A percentile compares a stretch with the other conserved stretches of the same genome.
phyloP scores from a whole-genome alignment of 2,888 invertebrate species.

The Caenorhabditis doughertyi region DNA sequence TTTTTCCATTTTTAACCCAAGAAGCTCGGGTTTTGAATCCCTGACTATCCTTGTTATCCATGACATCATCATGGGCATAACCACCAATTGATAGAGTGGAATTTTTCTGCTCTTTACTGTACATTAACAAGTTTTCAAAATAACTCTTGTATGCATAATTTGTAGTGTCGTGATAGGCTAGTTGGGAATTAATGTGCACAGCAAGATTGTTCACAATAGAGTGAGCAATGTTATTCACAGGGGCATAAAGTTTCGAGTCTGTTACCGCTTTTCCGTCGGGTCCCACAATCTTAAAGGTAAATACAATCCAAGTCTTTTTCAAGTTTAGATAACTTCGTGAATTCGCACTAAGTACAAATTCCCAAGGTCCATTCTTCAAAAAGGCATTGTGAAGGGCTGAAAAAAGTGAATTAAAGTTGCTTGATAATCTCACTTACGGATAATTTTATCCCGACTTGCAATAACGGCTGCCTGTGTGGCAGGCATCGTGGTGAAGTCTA shows the following conservation, averaged over 20 bases:
- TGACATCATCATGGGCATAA: not conserved
- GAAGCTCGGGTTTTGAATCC: not conserved
- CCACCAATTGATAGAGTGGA: not conserved
- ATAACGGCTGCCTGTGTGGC: conserved; percentile 4
- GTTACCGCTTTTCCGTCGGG: not conserved
- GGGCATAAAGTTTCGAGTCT: not conserved
- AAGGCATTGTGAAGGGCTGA: too few species aligned
- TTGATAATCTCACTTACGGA: too few species aligned
- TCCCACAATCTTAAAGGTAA: conserved; percentile 9
- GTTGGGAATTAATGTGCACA: conserved; percentile 18
- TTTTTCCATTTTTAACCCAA: not conserved
- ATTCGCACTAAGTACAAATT: conserved; percentile 16
- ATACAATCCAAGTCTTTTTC: conserved; percentile 14
- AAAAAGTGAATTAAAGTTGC: too few species aligned
- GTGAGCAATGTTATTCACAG: too few species aligned
- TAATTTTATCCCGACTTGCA: conserved; percentile 5
- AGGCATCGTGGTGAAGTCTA: conserved; percentile 19
- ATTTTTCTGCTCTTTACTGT: not conserved
- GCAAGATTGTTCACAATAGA: conserved; percentile 30
- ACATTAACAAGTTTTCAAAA: conserved; percentile 23
- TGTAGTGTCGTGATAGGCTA: conserved; percentile 10
- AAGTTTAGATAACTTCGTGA: conserved; percentile 7
- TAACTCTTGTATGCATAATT: too few species aligned
- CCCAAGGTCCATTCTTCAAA: conserved; percentile 19
- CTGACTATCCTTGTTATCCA: not conserved